A percentile compares a stretch with the other conserved stretches of the same genome.
Evolutionary conservation across 2,888 invertebrate genomes (phyloP).

Genomic region (Ormyrus pomaceus): DNA sequence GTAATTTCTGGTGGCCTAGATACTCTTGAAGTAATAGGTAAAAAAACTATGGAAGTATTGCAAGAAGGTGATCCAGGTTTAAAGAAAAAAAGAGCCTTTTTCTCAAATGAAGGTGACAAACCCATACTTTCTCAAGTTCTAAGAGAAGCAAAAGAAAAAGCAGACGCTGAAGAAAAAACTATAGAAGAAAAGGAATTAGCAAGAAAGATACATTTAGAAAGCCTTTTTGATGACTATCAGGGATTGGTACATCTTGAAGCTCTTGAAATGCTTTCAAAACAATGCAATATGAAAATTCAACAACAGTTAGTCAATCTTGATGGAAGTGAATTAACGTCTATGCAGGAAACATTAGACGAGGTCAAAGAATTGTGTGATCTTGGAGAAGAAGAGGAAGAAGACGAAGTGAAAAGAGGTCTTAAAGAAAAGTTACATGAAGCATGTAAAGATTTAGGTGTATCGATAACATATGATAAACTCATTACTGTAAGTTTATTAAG

Average conservation of each 20-base stretch:
- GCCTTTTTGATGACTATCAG: constrained; percentile 91
- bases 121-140: constrained; percentile 82
- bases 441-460: constrained; percentile 81
- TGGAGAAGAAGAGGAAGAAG: constrained; percentile 81
- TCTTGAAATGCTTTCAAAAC: constrained; percentile 91
- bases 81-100: constrained; percentile 85
- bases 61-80: constrained; percentile 95
- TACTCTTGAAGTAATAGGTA: constrained; percentile 94
- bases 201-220: constrained; percentile 83
- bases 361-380: constrained; percentile 88
- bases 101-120: constrained; percentile 80
- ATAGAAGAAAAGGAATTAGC: constrained; percentile 74
- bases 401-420: constrained; percentile 76
- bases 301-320: constrained; percentile 79
- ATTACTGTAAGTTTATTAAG: constrained; percentile 64
- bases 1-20: constrained; percentile 86
- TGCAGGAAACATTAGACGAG: constrained; percentile 87
- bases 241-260: constrained; percentile 94
- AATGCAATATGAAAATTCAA: constrained; percentile 85
- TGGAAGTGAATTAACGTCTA: constrained; percentile 80
- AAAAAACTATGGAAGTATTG: constrained; percentile 94
- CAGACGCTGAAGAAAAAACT: constrained; percentile 80
- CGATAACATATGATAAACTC: constrained; percentile 80
- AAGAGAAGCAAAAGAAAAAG: constrained; percentile 84
- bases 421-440: constrained; percentile 79